phyloP scores from a whole-genome alignment of 2,113 vertebrate species.

The Nerophis lumbriciformis region DNA sequence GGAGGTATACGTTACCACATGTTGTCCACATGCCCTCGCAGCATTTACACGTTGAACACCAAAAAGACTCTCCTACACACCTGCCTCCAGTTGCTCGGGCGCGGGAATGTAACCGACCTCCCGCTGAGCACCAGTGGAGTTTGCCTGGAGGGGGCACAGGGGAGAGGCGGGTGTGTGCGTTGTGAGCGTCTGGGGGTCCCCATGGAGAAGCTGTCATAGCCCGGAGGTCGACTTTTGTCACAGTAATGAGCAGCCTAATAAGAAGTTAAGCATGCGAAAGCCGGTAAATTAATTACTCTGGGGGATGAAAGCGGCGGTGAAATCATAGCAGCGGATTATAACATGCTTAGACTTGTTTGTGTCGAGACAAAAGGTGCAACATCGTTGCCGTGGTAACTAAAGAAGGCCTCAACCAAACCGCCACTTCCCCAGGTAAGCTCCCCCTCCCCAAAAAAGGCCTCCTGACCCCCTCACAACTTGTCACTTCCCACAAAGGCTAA shows the following conservation, averaged over 20 bases:
- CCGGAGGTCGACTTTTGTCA: conserved; percentile 38
- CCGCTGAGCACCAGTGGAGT: conserved; percentile 43
- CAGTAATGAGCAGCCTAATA: conserved; percentile 35
- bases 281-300: neutral
- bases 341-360: conserved; percentile 16
- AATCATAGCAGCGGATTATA: conserved; percentile 13
- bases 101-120: conserved; percentile 34
- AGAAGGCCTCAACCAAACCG: conserved; percentile 31
- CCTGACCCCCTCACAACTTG: conserved; percentile 38
- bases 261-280: conserved; percentile 23
- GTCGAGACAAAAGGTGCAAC: neutral
- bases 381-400: conserved; percentile 37
- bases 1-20: conserved; percentile 26
- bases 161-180: neutral
- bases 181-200: neutral
- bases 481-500: conserved; percentile 58
- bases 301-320: conserved; percentile 3
- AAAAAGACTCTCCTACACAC: conserved; percentile 19
- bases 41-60: conserved; percentile 36
- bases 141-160: conserved; percentile 17
- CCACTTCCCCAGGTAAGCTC: conserved; percentile 39
- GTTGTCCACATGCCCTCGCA: conserved; percentile 35
- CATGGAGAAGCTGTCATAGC: conserved; percentile 19
- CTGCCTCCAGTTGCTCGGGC: conserved; percentile 21
- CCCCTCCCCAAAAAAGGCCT: conserved; percentile 16